A percentile compares a stretch with the other conserved stretches of the same genome.
Conservation (phyloP, 92 coral and sea anemone species). For the Blastomussa wellsi region DNA sequence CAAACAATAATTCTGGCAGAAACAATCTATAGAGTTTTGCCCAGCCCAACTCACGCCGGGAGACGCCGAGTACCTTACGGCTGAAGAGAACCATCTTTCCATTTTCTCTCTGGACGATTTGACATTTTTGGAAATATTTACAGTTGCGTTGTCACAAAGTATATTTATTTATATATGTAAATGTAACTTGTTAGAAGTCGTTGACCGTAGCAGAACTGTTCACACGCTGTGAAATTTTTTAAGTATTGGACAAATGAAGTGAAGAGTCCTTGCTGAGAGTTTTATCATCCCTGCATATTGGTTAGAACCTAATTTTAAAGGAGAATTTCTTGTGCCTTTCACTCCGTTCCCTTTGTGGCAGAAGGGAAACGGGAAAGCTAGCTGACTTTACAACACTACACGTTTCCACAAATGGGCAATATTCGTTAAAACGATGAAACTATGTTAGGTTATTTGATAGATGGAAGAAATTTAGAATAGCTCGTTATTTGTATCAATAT, state of each 20-base stretch:
- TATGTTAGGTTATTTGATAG: background rate
- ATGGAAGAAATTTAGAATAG: background rate
- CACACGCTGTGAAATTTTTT: background rate
- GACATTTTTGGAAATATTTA: slow-evolving; percentile 4
- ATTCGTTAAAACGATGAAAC: background rate
- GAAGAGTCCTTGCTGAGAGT: background rate
- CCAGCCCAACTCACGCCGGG: background rate
- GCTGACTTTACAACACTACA: background rate
- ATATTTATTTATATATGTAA: background rate
- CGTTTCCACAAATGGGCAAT: background rate
- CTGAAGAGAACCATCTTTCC: background rate
- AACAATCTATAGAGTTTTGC: background rate
- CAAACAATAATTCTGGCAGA: background rate
- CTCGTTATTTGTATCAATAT: background rate
- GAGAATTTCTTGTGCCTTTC: background rate
- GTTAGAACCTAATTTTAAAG: background rate
- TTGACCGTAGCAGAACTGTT: background rate
- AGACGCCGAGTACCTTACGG: background rate
- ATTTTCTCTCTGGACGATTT: background rate
- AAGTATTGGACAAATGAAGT: background rate
- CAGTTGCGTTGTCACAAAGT: background rate
- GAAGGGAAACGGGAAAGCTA: background rate
- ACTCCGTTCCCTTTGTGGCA: background rate
- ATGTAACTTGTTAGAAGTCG: background rate
- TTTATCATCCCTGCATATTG: background rate